These are phyloP conservation scores for Lasius fuliginosus DNA, from an alignment of 2,888 invertebrate genomes.

Conservation along the genomic window DNA sequence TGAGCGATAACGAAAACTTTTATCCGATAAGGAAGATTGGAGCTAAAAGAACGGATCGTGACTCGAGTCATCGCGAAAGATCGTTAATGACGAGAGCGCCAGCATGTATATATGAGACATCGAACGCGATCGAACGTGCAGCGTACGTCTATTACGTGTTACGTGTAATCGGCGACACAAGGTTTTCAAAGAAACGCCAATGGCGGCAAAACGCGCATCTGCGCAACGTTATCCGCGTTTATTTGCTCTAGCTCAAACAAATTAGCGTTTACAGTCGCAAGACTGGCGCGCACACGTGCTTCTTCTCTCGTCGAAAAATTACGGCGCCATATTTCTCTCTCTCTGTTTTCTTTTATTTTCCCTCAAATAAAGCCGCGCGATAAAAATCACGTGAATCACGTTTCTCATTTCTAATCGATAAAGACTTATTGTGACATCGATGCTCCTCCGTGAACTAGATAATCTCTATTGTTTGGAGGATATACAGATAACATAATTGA, in stretches of 20 bases:
- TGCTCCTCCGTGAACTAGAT: not conserved
- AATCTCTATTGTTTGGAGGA: not conserved
- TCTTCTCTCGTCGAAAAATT: conserved; percentile 22
- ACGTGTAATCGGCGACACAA: conserved; percentile 35
- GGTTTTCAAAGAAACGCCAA: conserved; percentile 36
- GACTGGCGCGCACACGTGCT: conserved; percentile 41
- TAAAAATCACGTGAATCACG: conserved; percentile 32
- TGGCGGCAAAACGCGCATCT: conserved; percentile 45
- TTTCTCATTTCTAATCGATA: conserved; percentile 21
- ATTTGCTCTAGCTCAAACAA: conserved; percentile 65
- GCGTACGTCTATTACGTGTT: conserved; percentile 27
- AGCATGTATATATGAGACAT: conserved; percentile 15
- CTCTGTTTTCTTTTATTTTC: not conserved
- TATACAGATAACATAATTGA: not conserved
- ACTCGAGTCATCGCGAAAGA: conserved; percentile 29
- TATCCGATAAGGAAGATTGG: conserved; percentile 27
- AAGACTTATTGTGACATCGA: conserved; percentile 5
- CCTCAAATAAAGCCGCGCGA: not conserved
- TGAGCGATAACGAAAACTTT: conserved; percentile 32
- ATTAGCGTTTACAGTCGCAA: conserved; percentile 46
- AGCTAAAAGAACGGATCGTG: conserved; percentile 8
- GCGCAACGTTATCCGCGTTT: conserved; percentile 65
- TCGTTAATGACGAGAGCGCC: conserved; percentile 34
- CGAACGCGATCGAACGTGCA: not conserved
- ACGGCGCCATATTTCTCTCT: conserved; percentile 12